Conservation (phyloP, 1,140 invertebrate species). For the Mesaphorura yosii region DNA sequence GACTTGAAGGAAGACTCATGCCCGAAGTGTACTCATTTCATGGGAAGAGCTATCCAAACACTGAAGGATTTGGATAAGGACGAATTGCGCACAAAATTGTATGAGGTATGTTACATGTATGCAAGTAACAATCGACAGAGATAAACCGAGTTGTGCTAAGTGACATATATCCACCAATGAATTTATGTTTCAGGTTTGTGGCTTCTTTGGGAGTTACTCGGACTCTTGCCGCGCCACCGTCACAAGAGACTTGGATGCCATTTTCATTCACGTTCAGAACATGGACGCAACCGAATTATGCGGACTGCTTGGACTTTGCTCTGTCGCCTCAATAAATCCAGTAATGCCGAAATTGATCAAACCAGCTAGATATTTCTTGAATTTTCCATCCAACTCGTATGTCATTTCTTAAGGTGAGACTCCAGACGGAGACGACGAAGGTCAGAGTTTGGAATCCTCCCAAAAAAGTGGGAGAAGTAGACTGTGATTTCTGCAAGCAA, state of each 20-base stretch:
- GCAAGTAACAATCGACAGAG: not conserved
- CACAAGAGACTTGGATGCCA: slow-evolving; percentile 55
- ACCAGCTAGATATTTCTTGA: too few relatives aligned
- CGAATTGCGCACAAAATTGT: slow-evolving; percentile 16
- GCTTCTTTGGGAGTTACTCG: slow-evolving; percentile 53
- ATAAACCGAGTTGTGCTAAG: not conserved
- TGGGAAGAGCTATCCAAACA: slow-evolving; percentile 15
- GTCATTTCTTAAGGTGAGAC: slow-evolving; percentile 4
- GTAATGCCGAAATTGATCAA: slow-evolving; percentile 10
- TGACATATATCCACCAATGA: not conserved
- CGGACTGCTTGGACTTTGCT: slow-evolving; percentile 59
- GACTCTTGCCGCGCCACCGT: slow-evolving; percentile 64
- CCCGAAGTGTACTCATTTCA: slow-evolving; percentile 28
- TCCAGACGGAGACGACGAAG: not conserved
- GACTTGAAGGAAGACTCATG: slow-evolving; percentile 19
- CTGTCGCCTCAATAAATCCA: slow-evolving; percentile 21
- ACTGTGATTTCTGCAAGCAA: slow-evolving; percentile 73
- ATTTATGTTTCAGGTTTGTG: slow-evolving; percentile 48
- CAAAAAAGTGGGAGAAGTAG: slow-evolving; percentile 44
- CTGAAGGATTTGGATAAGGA: slow-evolving; percentile 18
- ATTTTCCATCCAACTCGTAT: too few relatives aligned
- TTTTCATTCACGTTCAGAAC: slow-evolving; percentile 48
- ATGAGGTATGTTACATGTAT: slow-evolving; percentile 24
- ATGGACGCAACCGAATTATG: slow-evolving; percentile 55
- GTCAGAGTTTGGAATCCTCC: slow-evolving; percentile 22